These are phyloP conservation scores for Hymenochirus boettgeri DNA, from an alignment of 2,113 vertebrate species.

Conservation along the genomic window DNA sequence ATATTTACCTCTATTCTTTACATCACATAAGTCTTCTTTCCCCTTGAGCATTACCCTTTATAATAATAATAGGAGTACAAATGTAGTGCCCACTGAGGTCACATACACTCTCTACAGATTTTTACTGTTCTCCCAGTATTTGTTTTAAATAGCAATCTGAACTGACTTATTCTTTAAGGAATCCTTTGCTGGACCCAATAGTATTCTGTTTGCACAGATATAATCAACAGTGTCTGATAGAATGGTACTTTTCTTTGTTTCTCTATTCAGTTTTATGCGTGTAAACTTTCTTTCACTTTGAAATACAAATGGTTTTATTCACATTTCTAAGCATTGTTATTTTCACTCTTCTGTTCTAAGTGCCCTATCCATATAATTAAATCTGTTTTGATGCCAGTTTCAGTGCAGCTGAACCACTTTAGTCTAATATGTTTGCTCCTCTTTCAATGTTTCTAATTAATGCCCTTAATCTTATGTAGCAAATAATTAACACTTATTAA, in stretches of 20 bases:
- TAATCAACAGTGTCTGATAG: constrained; percentile 48
- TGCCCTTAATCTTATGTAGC: neutral
- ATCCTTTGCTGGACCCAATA: constrained; percentile 15
- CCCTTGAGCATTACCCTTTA: no score
- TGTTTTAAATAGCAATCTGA: no score
- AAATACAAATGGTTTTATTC: constrained; percentile 51
- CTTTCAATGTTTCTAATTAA: constrained; percentile 37
- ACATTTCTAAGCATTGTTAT: constrained; percentile 54
- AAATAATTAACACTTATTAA: neutral
- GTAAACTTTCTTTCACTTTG: constrained; percentile 43
- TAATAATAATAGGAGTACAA: no score
- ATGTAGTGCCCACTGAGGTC: no score
- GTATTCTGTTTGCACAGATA: constrained; percentile 31
- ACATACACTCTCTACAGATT: no score
- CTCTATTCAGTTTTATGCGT: constrained; percentile 38
- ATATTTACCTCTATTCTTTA: no score
- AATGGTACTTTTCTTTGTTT: constrained; percentile 32
- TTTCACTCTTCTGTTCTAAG: constrained; percentile 50
- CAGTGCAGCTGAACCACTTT: constrained; percentile 61
- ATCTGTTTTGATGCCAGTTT: constrained; percentile 54
- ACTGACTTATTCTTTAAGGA: no score
- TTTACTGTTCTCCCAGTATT: no score
- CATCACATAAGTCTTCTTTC: no score
- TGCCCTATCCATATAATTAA: constrained; percentile 57
- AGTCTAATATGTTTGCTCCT: constrained; percentile 48